A percentile compares a stretch with the other conserved stretches of the same genome.
phyloP scores from a whole-genome alignment of 2,888 invertebrate species.

The Tetragonula carbonaria region DNA sequence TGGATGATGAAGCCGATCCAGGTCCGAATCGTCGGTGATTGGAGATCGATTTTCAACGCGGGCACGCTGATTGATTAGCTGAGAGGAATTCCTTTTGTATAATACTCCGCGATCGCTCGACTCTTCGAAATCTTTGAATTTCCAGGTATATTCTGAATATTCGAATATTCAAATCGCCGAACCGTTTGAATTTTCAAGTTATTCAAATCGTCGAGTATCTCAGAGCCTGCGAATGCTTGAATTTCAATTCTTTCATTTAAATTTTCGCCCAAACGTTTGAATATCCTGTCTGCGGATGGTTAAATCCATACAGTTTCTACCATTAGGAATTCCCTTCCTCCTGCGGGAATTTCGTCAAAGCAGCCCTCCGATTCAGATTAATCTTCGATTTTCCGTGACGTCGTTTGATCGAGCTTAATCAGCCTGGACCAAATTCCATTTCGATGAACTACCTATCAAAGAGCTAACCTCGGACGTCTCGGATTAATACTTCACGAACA shows the following conservation, averaged over 20 bases:
- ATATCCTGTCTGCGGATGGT: too few species aligned
- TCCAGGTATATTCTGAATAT: not conserved
- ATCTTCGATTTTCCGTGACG: slow-evolving; percentile 18
- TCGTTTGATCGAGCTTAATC: not conserved
- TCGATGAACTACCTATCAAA: too few species aligned
- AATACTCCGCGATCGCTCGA: too few species aligned
- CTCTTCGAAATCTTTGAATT: not conserved
- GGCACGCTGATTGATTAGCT: not conserved
- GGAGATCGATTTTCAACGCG: not conserved
- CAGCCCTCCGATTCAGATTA: slow-evolving; percentile 11
- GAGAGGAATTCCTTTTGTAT: not conserved
- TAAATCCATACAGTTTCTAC: too few species aligned
- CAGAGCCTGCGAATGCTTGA: not conserved
- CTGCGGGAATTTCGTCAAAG: not conserved
- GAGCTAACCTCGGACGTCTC: too few species aligned
- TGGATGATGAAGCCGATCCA: slow-evolving; percentile 1
- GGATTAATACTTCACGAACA: too few species aligned
- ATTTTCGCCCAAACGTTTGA: not conserved
- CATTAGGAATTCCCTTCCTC: not conserved
- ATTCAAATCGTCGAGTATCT: not conserved
- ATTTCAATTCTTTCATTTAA: too few species aligned
- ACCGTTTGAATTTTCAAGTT: not conserved
- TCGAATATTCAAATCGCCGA: not conserved
- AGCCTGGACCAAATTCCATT: not conserved
- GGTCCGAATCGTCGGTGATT: not conserved